Percentiles rank a stretch among this genome's conserved stretches.
These are phyloP conservation scores for Xiphydria camelus DNA, from an alignment of 2,888 invertebrate genomes.

Conservation along the genomic window DNA sequence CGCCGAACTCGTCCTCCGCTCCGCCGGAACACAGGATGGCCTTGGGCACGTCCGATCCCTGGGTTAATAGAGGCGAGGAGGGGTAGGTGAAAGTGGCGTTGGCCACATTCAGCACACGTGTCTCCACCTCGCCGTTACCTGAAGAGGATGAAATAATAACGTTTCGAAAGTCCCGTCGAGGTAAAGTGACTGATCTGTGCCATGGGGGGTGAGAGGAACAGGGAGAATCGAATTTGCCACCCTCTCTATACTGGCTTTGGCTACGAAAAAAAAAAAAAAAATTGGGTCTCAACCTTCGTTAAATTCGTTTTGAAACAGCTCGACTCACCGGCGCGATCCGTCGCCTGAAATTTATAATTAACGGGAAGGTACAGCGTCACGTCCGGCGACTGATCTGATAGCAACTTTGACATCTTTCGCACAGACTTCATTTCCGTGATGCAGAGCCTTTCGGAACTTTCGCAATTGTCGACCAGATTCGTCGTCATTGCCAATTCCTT, in stretches of 20 bases:
- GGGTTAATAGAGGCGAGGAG: conserved; percentile 76
- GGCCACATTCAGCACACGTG: conserved; percentile 62
- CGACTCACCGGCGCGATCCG: conserved; percentile 38
- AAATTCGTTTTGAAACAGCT: too few species aligned
- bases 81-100: conserved; percentile 78
- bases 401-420: conserved; percentile 60
- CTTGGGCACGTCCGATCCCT: conserved; percentile 64
- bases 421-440: conserved; percentile 63
- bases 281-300: too few species aligned
- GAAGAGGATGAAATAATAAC: too few species aligned
- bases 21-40: conserved; percentile 61
- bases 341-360: conserved; percentile 61
- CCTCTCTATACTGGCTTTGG: too few species aligned
- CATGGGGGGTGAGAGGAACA: too few species aligned
- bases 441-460: conserved; percentile 61
- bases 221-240: too few species aligned
- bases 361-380: conserved; percentile 70
- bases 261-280: too few species aligned
- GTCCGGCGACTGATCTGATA: conserved; percentile 59
- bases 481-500: conserved; percentile 34
- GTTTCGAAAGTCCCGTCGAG: too few species aligned
- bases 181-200: too few species aligned
- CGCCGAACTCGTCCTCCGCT: conserved; percentile 5
- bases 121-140: conserved; percentile 63
- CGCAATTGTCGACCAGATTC: conserved; percentile 56